Evolutionary conservation across 2,888 invertebrate species (phyloP).

Genomic region (Limenitis camilla): DNA sequence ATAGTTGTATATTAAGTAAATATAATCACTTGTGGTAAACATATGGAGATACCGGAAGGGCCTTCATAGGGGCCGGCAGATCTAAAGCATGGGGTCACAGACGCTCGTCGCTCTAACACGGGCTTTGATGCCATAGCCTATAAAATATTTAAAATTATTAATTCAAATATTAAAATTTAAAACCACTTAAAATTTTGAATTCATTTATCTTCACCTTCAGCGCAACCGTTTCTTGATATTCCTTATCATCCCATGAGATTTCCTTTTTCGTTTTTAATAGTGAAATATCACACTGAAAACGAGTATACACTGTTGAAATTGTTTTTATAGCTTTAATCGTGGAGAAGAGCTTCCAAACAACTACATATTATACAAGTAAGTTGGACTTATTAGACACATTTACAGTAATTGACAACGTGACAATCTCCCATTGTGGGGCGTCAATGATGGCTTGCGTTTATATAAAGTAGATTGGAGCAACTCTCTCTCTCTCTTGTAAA

Average conservation of each 20-base stretch:
- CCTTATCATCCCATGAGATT: slow-evolving; percentile 35
- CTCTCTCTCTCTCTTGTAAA: no score
- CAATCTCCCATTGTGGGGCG: no score
- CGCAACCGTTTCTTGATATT: slow-evolving; percentile 32
- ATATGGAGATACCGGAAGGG: slow-evolving; percentile 50
- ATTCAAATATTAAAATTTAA: background rate
- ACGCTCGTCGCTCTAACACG: slow-evolving; percentile 42
- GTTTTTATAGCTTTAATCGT: background rate
- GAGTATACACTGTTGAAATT: no score
- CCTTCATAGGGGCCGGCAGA: slow-evolving; percentile 34
- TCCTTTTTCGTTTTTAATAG: slow-evolving; percentile 1
- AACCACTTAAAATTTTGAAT: background rate
- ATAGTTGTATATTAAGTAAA: background rate
- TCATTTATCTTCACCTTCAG: slow-evolving; percentile 31
- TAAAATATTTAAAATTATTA: slow-evolving; percentile 1
- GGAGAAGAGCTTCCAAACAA: background rate
- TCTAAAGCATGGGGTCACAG: slow-evolving; percentile 48
- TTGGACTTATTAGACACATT: no score
- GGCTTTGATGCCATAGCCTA: slow-evolving; percentile 31
- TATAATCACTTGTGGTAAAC: slow-evolving; percentile 45
- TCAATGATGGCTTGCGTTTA: no score
- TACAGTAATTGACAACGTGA: no score
- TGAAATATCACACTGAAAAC: slow-evolving; percentile 6
- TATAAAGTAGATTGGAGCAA: no score
- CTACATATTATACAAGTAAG: background rate